phyloP scores from a whole-genome alignment of 2,113 vertebrate genomes.

The Thalassarche chlororhynchos region DNA sequence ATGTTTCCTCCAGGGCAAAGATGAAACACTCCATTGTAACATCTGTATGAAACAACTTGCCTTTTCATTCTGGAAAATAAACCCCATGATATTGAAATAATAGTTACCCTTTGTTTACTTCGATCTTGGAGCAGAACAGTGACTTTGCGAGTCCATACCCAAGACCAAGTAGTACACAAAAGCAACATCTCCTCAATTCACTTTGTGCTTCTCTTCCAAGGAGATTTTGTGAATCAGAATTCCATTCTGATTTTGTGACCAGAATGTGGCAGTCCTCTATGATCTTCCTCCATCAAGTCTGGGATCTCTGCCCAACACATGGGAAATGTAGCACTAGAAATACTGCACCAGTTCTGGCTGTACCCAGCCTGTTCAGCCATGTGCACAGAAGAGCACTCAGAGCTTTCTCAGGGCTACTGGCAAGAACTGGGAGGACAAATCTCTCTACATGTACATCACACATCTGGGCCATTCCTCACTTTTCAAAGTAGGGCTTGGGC shows the following conservation, averaged over 20 bases:
- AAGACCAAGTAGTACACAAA: neutral
- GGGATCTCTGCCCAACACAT: neutral
- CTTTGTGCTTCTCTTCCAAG: neutral
- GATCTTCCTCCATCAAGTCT: neutral
- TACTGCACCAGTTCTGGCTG: fast-evolving
- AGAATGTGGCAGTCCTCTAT: neutral
- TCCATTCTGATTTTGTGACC: neutral
- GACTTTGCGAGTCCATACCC: neutral
- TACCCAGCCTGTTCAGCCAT: neutral
- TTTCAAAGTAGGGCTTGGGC: neutral
- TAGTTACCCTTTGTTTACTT: neutral
- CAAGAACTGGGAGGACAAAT: neutral
- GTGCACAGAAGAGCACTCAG: neutral
- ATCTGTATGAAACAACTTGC: neutral
- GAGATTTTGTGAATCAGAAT: too few relatives aligned
- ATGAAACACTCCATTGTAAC: neutral
- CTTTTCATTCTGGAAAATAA: neutral
- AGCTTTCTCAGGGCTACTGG: neutral
- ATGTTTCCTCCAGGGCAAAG: neutral
- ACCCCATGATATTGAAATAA: neutral
- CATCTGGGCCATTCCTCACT: neutral
- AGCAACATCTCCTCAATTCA: neutral
- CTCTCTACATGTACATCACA: neutral
- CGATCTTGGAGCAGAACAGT: neutral
- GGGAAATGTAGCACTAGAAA: neutral